These are phyloP conservation scores for Laothoe populi DNA, from an alignment of 2,888 invertebrate genomes.

Conservation along the genomic window DNA sequence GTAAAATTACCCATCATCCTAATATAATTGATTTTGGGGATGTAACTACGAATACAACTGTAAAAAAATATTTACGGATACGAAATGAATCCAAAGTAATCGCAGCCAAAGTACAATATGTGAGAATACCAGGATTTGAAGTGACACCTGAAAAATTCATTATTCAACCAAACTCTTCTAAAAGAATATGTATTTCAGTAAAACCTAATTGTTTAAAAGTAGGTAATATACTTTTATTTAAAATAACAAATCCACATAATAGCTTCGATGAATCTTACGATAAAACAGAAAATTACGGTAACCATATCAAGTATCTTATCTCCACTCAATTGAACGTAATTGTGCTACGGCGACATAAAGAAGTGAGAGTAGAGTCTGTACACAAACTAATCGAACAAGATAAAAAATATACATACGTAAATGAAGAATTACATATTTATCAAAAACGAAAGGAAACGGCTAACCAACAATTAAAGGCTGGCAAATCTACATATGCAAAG, in stretches of 20 bases:
- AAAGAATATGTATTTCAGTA: constrained; percentile 53
- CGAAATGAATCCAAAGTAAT: constrained; percentile 71
- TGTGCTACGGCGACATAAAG: constrained; percentile 47
- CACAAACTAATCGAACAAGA: constrained; percentile 63
- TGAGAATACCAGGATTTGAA: constrained; percentile 64
- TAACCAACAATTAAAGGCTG: constrained; percentile 50
- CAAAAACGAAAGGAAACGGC: constrained; percentile 49
- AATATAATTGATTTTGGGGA: constrained; percentile 73
- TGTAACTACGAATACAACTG: constrained; percentile 63
- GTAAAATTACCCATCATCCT: constrained; percentile 76
- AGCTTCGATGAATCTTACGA: constrained; percentile 34
- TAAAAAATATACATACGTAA: constrained; percentile 59
- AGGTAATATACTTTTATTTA: constrained; percentile 53
- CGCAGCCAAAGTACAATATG: constrained; percentile 68
- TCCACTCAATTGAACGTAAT: constrained; percentile 54
- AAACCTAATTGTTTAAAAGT: constrained; percentile 64
- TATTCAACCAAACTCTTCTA: constrained; percentile 66
- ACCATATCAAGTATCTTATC: constrained; percentile 56
- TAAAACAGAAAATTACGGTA: constrained; percentile 45
- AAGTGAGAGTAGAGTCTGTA: constrained; percentile 58
- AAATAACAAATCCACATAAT: constrained; percentile 63
- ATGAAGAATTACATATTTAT: constrained; percentile 49
- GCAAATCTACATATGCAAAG: constrained; percentile 48
- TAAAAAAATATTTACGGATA: constrained; percentile 66
- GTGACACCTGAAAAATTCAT: constrained; percentile 65